These are phyloP conservation scores for Atta cephalotes DNA, from an alignment of 1,140 invertebrate species.

Conservation along the genomic window DNA sequence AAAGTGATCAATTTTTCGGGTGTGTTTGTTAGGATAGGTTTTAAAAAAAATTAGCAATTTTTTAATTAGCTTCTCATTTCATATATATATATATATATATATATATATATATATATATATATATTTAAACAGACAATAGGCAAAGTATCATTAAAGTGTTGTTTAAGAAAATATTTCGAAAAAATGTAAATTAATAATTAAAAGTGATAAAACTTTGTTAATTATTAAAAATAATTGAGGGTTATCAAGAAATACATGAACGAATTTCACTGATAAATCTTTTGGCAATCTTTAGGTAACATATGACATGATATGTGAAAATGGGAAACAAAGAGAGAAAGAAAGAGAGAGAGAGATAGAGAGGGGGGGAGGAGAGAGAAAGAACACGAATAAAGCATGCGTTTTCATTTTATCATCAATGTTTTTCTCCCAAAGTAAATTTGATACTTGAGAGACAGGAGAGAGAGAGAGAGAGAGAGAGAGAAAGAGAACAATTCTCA, in stretches of 20 bases:
- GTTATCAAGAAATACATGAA: too few relatives aligned
- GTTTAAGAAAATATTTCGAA: slow-evolving; percentile 1
- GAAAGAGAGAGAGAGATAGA: too few relatives aligned
- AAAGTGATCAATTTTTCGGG: slow-evolving; percentile 27
- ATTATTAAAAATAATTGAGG: background rate
- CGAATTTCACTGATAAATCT: too few relatives aligned
- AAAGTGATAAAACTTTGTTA: background rate
- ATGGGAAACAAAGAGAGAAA: too few relatives aligned
- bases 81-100: too few relatives aligned
- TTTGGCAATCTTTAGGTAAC: too few relatives aligned
- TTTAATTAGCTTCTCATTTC: background rate
- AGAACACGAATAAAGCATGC: background rate
- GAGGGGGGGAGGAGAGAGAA: background rate
- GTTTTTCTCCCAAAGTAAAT: background rate
- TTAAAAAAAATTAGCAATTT: background rate
- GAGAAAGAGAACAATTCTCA: background rate
- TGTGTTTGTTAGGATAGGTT: slow-evolving; percentile 12
- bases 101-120: too few relatives aligned
- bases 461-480: too few relatives aligned
- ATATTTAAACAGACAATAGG: background rate
- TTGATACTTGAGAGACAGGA: background rate
- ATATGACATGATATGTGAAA: too few relatives aligned
- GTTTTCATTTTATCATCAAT: background rate
- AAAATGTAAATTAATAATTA: background rate
- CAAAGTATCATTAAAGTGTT: too few relatives aligned